A percentile compares a stretch with the other conserved stretches of the same genome.
These are phyloP conservation scores for Ichneumoninae sp. DNA, from an alignment of 2,888 invertebrate genomes.

Conservation along the genomic window DNA sequence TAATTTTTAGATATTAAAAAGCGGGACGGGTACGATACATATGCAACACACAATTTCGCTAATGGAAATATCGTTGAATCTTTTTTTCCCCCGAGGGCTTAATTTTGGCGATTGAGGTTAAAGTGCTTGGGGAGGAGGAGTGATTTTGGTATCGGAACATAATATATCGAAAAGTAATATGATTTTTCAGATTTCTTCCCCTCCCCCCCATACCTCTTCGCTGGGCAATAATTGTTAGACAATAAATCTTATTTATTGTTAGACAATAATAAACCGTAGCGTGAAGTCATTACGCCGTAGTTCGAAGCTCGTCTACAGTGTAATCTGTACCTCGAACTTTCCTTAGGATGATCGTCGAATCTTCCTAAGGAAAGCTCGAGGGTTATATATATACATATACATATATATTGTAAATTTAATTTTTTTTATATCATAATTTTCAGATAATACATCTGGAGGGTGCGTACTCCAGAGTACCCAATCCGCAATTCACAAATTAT, in stretches of 20 bases:
- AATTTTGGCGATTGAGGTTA: not conserved
- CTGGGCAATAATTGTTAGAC: too few species aligned
- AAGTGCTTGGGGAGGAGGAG: not conserved
- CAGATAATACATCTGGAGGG: constrained; percentile 4
- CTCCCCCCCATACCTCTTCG: not conserved
- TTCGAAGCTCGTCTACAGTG: constrained; percentile 21
- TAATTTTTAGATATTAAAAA: too few species aligned
- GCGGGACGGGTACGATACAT: not conserved
- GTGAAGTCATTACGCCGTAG: constrained; percentile 30
- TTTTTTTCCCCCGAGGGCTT: not conserved
- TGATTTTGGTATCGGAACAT: not conserved
- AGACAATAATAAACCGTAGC: constrained; percentile 42
- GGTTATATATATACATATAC: not conserved
- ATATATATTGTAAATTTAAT: not conserved
- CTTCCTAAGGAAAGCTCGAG: not conserved
- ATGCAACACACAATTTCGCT: not conserved
- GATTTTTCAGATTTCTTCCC: constrained; percentile 9
- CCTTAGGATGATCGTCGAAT: not conserved
- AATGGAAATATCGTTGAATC: not conserved
- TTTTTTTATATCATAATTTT: not conserved
- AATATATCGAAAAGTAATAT: too few species aligned
- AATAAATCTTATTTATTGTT: constrained; percentile 49
- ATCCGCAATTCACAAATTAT: not conserved
- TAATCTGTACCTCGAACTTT: not conserved
- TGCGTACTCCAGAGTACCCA: not conserved